These are phyloP conservation scores for Eupithecia abbreviata DNA, from an alignment of 2,888 invertebrate species.

Conservation along the genomic window DNA sequence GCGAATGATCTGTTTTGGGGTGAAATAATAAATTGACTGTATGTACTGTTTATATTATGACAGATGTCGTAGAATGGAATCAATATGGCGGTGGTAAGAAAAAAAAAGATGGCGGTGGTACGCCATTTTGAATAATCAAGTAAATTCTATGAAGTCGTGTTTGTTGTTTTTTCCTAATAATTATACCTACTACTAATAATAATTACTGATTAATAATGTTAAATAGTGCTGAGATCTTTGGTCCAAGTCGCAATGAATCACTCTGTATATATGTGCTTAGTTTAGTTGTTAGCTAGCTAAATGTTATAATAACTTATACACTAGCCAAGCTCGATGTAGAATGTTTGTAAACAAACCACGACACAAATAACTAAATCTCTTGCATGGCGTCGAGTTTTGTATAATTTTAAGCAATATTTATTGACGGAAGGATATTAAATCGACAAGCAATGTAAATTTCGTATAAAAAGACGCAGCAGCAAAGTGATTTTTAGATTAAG, in stretches of 20 bases:
- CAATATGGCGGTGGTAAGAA: background rate
- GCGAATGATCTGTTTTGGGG: background rate
- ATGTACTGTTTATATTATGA: background rate
- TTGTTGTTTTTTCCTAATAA: background rate
- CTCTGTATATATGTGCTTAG: background rate
- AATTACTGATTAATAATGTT: background rate
- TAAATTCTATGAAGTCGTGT: background rate
- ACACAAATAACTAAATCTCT: too few relatives aligned
- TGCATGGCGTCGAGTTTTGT: too few relatives aligned
- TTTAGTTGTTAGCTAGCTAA: background rate
- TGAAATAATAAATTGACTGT: background rate
- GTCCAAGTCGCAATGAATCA: slow-evolving; percentile 3
- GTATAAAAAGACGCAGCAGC: too few relatives aligned
- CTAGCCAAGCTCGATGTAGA: too few relatives aligned
- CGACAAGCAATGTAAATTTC: too few relatives aligned
- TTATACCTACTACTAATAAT: background rate
- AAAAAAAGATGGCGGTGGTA: background rate
- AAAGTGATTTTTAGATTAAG: too few relatives aligned
- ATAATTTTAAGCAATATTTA: too few relatives aligned
- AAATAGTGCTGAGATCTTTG: slow-evolving; percentile 1
- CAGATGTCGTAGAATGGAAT: background rate
- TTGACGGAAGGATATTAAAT: too few relatives aligned
- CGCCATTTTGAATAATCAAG: background rate
- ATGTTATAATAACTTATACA: background rate
- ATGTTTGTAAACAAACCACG: too few relatives aligned